Evolutionary conservation across 2,113 vertebrate species (phyloP), one percentile per base, ranked within the genome.

Genomic region (Sebastes schlegelii): DNA sequence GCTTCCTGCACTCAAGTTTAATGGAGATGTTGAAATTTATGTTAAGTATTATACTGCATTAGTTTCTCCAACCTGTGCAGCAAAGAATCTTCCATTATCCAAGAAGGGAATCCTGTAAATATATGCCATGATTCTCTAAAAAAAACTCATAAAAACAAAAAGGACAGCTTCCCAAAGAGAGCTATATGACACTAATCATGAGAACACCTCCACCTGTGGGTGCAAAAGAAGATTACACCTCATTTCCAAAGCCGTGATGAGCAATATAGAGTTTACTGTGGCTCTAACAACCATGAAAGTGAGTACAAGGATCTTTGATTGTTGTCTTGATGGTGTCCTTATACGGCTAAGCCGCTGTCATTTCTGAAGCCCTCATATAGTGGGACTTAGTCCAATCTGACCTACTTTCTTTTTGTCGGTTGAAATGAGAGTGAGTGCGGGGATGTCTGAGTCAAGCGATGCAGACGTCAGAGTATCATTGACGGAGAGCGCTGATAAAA

Each of bases 121-220:
- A 51, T 23, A 13, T 43, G 14, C 55, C n/a, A 69, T 26, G 5
- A 34, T 64, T 51, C 5, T 61, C 1, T 43, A 8, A 54, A 70
- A 43, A 19, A 26, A 23, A 62, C 68, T 51, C 12, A 51, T 46
- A 51, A 2, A 82, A 54, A 21, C 5, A 61, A 62, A 60, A 62
- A 6, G 13, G 21, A 61, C 52, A 48, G 19, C 26, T 46, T 63
- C 19, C 48, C 23, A 62, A 8, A 73, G 16, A 4, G 9, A 64
- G 12, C 8, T 8, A 26, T 42, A 26, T 73, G 40, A 57, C 16
- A 52, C 79, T 81, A 21, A 80, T 92, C 65, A 79, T 92, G 91
- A 79, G 71, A 87, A 92, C 76, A 86, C 78, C 87, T 85, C 92
- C 93, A 91, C 83, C 92, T 95, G 88, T 90, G 92, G 93, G 92